Percentiles rank a stretch among this genome's conserved stretches.
Conservation (phyloP, 2,888 invertebrate species). For the Stegana nigrithorax region DNA sequence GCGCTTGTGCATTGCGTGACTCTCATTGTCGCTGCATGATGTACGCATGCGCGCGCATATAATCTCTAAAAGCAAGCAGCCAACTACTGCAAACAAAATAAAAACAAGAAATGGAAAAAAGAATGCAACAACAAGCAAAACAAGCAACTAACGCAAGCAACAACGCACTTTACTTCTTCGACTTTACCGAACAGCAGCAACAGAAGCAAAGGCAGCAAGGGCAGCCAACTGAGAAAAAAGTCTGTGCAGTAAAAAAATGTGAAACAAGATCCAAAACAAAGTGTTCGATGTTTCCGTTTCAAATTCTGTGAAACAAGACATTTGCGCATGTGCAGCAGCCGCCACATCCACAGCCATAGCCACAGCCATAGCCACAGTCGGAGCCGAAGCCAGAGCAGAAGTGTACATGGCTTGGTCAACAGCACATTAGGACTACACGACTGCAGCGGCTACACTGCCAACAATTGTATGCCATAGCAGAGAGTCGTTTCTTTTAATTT, state of each 20-base stretch:
- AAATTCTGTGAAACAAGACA: slow-evolving; percentile 66
- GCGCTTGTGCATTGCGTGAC: slow-evolving; percentile 47
- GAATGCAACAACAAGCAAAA: slow-evolving; percentile 18
- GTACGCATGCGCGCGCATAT: slow-evolving; percentile 66
- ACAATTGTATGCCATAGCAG: not conserved
- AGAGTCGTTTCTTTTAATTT: too few species aligned
- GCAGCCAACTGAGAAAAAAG: slow-evolving; percentile 12
- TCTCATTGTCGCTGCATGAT: slow-evolving; percentile 33
- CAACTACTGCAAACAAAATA: slow-evolving; percentile 1
- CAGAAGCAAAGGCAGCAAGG: slow-evolving; percentile 12
- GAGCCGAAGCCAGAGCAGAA: not conserved
- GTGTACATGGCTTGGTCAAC: not conserved
- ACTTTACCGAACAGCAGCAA: slow-evolving; percentile 16
- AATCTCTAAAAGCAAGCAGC: slow-evolving; percentile 45
- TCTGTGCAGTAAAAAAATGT: slow-evolving; percentile 36
- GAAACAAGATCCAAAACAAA: slow-evolving; percentile 59
- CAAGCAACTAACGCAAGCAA: not conserved
- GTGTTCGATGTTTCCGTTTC: slow-evolving; percentile 66
- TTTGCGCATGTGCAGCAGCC: slow-evolving; percentile 40
- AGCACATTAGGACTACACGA: not conserved
- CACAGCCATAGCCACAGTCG: not conserved
- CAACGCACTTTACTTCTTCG: slow-evolving; percentile 7
- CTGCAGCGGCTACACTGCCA: not conserved
- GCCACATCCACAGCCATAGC: not conserved
- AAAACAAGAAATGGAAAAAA: slow-evolving; percentile 27